A percentile compares a stretch with the other conserved stretches of the same genome.
phyloP scores from a whole-genome alignment of 53 echinoderm and acorn worm species.

The Crossaster papposus region DNA sequence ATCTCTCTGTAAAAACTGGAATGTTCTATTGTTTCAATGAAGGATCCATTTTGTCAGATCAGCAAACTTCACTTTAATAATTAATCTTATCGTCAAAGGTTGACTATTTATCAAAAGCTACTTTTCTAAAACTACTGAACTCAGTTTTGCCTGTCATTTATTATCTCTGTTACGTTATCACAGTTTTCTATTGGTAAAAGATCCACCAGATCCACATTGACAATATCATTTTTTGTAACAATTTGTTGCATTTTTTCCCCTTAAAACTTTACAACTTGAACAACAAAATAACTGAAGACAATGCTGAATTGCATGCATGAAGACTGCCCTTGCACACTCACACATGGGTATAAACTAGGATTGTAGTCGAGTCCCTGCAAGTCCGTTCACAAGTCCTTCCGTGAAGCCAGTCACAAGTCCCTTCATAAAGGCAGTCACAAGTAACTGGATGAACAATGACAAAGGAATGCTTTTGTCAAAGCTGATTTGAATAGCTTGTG shows the following conservation, averaged over 20 bases:
- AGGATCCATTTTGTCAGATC: not conserved
- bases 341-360: too few species aligned
- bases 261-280: slow-evolving; percentile 1
- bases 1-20: slow-evolving; percentile 8
- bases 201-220: not conserved
- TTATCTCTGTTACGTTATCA: not conserved
- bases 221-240: not conserved
- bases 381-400: too few species aligned
- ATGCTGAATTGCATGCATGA: not conserved
- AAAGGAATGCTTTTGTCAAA: too few species aligned
- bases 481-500: too few species aligned
- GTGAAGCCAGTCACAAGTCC: too few species aligned
- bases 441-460: too few species aligned
- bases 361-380: too few species aligned
- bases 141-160: not conserved
- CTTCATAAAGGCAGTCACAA: too few species aligned
- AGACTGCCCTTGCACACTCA: too few species aligned
- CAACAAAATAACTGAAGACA: not conserved
- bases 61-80: not conserved
- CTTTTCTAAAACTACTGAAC: not conserved
- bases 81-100: not conserved
- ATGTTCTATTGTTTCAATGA: not conserved
- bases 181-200: not conserved
- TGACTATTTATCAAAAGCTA: slow-evolving; percentile 4
- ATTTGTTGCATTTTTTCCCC: not conserved